Evolutionary conservation across 2,888 invertebrate genomes (phyloP).

Genomic region (Melieria picta): DNA sequence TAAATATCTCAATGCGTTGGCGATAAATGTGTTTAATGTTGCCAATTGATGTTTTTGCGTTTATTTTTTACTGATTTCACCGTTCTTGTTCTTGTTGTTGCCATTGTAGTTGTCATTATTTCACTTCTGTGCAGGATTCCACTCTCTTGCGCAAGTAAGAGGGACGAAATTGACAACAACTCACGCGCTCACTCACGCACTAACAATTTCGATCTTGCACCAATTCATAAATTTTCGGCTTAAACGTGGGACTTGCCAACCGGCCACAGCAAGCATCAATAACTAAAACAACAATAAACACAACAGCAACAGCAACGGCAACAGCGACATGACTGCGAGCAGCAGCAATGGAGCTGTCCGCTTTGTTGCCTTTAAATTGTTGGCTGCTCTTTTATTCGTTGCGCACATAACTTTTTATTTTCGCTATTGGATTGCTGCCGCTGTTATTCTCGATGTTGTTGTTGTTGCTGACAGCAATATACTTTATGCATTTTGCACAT

Average conservation of each 20-base stretch:
- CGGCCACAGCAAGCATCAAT: background rate
- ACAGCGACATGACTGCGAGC: constrained; percentile 24
- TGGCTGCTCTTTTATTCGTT: background rate
- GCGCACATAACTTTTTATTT: too few relatives aligned
- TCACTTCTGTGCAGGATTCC: constrained; percentile 7
- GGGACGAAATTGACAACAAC: too few relatives aligned
- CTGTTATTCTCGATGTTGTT: background rate
- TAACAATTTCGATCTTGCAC: background rate
- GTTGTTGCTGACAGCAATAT: background rate
- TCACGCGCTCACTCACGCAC: background rate
- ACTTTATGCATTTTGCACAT: constrained; percentile 53
- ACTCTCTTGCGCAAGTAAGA: too few relatives aligned
- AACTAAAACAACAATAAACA: constrained; percentile 32
- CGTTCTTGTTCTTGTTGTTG: constrained; percentile 24
- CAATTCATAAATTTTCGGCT: constrained; percentile 35
- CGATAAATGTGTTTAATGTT: constrained; percentile 32
- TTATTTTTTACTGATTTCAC: constrained; percentile 15
- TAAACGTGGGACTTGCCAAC: constrained; percentile 8
- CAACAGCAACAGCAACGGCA: constrained; percentile 20
- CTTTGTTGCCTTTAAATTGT: constrained; percentile 8
- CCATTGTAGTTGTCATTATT: constrained; percentile 6
- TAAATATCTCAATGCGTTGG: constrained; percentile 19
- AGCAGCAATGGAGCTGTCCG: constrained; percentile 50
- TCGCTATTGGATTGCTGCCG: too few relatives aligned
- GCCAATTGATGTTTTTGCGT: constrained; percentile 28